Percentiles rank a stretch among this genome's conserved stretches.
These are phyloP conservation scores for Lindbergichthys nudifrons DNA, from an alignment of 2,797 vertebrate genomes.

Conservation along the genomic window DNA sequence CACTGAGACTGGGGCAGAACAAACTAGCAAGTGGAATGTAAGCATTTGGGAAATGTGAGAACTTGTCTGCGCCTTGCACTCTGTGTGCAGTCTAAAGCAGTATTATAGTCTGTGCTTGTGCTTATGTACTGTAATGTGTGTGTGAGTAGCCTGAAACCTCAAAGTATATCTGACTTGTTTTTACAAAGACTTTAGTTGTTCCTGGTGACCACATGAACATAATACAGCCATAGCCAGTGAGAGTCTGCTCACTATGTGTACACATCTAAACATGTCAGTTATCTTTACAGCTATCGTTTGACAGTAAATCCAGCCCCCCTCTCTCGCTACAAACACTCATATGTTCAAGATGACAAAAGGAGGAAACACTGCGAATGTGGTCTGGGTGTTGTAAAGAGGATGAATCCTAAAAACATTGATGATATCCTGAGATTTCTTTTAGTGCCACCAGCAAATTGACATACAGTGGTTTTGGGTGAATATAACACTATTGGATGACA, in stretches of 20 bases:
- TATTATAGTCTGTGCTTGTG: slow-evolving; percentile 46
- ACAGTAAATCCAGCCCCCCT: background rate
- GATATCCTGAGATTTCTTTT: background rate
- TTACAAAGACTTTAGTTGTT: slow-evolving; percentile 50
- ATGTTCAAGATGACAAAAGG: slow-evolving; percentile 6
- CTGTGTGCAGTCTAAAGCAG: slow-evolving; percentile 59
- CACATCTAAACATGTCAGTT: slow-evolving; percentile 23
- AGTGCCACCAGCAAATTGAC: background rate
- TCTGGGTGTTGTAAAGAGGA: slow-evolving; percentile 1
- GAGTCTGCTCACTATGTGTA: background rate
- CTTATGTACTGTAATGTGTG: slow-evolving; percentile 11
- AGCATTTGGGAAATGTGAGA: slow-evolving; percentile 82
- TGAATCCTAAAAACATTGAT: background rate
- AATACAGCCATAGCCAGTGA: slow-evolving; percentile 12
- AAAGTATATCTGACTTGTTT: slow-evolving; percentile 46
- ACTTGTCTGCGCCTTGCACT: slow-evolving; percentile 70
- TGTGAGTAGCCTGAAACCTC: slow-evolving; percentile 32
- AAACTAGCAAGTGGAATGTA: slow-evolving; percentile 78
- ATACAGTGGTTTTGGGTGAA: background rate
- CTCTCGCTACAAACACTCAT: background rate
- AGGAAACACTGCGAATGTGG: slow-evolving; percentile 20
- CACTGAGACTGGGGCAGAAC: slow-evolving; percentile 51
- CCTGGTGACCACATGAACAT: slow-evolving; percentile 41
- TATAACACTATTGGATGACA: background rate
- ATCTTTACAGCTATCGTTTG: background rate